phyloP scores from a whole-genome alignment of 2,113 vertebrate species.

The Pitta sordida region DNA sequence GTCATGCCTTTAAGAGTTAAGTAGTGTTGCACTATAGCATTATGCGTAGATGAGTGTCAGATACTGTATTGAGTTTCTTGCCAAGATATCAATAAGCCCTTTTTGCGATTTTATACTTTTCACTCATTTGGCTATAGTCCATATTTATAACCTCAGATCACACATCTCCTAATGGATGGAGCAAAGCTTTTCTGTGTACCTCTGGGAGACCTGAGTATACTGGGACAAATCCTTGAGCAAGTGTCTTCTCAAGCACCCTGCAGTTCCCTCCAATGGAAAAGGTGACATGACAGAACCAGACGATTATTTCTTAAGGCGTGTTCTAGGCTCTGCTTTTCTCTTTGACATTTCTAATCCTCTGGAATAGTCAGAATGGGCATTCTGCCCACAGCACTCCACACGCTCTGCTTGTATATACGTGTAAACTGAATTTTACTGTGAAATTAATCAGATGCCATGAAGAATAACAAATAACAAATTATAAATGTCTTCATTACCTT shows the following conservation, averaged over 20 bases:
- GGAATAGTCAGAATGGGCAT: background rate
- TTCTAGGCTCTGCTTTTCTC: background rate
- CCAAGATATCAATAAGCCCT: background rate
- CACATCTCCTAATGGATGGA: background rate
- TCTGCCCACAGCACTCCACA: background rate
- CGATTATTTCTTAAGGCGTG: background rate
- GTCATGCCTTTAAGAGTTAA: background rate
- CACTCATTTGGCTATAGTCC: background rate
- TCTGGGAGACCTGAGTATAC: background rate
- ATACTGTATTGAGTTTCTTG: background rate
- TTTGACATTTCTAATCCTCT: background rate
- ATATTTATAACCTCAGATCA: background rate
- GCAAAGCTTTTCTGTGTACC: background rate
- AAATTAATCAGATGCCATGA: background rate
- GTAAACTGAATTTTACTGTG: background rate
- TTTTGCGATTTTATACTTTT: background rate
- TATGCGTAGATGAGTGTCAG: background rate
- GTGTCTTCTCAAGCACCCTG: background rate
- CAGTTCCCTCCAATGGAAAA: background rate
- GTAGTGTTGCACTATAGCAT: background rate
- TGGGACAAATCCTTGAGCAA: background rate
- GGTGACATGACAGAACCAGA: background rate
- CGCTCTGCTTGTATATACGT: background rate
- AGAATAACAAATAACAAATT: background rate
- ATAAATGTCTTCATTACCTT: background rate